Base-by-base conservation (phyloP, 2,797 vertebrate species). In the Heterohyrax brucei region DNA sequence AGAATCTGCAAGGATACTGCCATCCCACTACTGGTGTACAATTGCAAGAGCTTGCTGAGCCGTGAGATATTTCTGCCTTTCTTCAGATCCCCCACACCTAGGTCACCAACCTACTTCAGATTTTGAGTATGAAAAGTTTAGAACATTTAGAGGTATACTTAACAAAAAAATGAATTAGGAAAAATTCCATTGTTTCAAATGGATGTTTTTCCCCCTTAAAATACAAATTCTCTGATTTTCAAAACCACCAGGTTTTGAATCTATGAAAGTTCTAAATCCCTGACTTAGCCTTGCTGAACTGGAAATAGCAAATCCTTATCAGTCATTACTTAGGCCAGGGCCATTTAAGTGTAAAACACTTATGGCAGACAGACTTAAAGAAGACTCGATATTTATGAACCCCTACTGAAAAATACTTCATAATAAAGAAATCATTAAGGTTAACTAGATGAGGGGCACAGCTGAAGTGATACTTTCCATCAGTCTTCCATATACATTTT, bases 101-200 rank as follows among this genome's bases (percentile, higher is more conserved):
- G 64, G 79, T 10, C 24, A 82, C 19, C 12, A 50, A 75, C 28
- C 7, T 70, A 79, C 22, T 89, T 50, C n/a, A 80, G 76, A 96
- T 78, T 93, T 59, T 95, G 53, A 89, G 30, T 70, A 95, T 21
- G 28, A 77, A 72, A 91, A 87, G 50, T 53, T 87, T 26, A 50
- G 66, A 94, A 93, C 18, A 30, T 82, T 92, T 92, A 84, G 0
- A 95, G 50, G 5, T 73, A 68, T 22, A 87, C n/a, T 70, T 62
- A 93, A 82, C 79, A 84, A 88, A 14, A 48, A 77, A 91, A 53
- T 13, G 39, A 9, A 77, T 14, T 30, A 44, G 14, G 21, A 14
- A 70, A 96, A 93, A 85, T 76, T 87, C 19, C n/a, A 68, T 22
- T 84, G 77, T 78, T 92, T 82, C 30, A 93, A 83, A 84, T 78